These are phyloP conservation scores for Glyphotaelius pellucidus DNA, from an alignment of 2,888 invertebrate species.

Conservation along the genomic window DNA sequence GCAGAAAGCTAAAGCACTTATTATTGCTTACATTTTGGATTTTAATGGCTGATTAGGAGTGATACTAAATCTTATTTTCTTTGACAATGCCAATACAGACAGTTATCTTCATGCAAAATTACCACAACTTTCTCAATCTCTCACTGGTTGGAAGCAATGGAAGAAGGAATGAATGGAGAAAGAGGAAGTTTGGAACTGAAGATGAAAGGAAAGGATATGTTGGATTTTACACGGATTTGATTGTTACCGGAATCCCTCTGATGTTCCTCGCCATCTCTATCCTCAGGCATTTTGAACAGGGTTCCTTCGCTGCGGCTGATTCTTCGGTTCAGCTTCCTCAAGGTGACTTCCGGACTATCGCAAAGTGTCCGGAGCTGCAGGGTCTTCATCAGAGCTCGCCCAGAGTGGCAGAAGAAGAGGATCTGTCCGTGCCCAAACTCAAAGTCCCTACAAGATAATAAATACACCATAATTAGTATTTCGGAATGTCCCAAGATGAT, in stretches of 20 bases:
- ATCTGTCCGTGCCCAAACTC: conserved; percentile 76
- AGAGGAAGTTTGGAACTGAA: neutral
- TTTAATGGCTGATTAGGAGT: neutral
- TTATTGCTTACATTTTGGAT: neutral
- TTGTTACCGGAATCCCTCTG: conserved; percentile 64
- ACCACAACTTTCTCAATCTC: neutral
- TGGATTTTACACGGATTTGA: neutral
- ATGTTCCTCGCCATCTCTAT: conserved; percentile 58
- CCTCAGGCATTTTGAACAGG: conserved; percentile 67
- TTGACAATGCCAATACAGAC: neutral
- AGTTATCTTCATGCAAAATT: neutral
- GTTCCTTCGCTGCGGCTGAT: conserved; percentile 77
- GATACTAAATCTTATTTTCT: neutral
- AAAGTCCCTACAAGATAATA: conserved; percentile 71
- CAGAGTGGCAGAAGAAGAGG: conserved; percentile 74
- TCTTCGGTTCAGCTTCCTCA: conserved; percentile 68
- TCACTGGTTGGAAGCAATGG: neutral
- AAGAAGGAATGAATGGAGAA: neutral
- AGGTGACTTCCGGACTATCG: conserved; percentile 59
- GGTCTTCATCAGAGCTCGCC: conserved; percentile 72
- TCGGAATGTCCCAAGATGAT: neutral
- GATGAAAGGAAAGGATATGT: neutral
- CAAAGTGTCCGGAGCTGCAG: conserved; percentile 41
- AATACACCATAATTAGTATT: neutral
- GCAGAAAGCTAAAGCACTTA: neutral